Percentiles rank a stretch among this genome's conserved stretches.
phyloP scores from a whole-genome alignment of 2,113 vertebrate species.

The Phaethon lepturus region DNA sequence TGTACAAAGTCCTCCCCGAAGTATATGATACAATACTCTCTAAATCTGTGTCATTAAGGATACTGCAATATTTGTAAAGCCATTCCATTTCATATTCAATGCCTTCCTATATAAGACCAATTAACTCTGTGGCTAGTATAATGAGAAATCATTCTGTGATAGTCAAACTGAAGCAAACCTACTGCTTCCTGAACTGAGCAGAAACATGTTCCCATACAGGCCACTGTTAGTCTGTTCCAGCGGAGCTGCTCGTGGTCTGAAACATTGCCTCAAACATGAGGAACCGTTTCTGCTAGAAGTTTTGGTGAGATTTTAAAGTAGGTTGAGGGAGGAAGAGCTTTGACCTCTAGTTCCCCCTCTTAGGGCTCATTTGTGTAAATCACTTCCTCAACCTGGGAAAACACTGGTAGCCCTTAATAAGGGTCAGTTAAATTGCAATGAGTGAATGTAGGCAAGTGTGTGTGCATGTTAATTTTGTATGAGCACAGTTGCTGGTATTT shows the following conservation, averaged over 20 bases:
- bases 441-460: background rate
- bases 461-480: background rate
- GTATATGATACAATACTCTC: background rate
- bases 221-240: background rate
- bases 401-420: background rate
- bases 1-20: background rate
- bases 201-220: background rate
- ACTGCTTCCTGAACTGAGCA: background rate
- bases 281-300: background rate
- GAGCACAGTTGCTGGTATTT: background rate
- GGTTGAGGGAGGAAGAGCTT: background rate
- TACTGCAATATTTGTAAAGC: background rate
- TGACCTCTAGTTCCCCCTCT: background rate
- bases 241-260: background rate
- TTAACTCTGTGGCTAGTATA: background rate
- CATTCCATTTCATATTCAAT: background rate
- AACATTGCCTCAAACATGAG: background rate
- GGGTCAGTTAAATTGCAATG: background rate
- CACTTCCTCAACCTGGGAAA: background rate
- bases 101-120: background rate
- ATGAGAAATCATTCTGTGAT: background rate
- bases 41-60: background rate
- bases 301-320: background rate
- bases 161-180: background rate
- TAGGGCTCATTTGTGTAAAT: background rate